A percentile compares a stretch with the other conserved stretches of the same genome.
Conservation (phyloP, 1,140 invertebrate genomes). For the Coenobita brevimanus region DNA sequence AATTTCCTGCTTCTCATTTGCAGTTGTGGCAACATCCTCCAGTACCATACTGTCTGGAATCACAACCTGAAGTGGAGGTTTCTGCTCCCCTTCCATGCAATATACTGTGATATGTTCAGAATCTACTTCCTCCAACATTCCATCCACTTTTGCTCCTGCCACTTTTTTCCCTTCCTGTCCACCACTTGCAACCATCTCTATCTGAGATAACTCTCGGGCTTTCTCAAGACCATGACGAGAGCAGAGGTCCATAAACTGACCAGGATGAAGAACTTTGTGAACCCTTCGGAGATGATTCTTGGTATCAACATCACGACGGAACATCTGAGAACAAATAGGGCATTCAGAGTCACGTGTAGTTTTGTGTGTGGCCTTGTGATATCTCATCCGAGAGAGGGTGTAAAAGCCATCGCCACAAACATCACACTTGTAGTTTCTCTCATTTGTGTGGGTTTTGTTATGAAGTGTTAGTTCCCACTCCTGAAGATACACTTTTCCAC, state of each 20-base stretch:
- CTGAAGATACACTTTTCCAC: slow-evolving; percentile 56
- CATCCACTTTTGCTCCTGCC: slow-evolving; percentile 7
- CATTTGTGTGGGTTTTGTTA: slow-evolving; percentile 62
- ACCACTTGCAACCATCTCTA: slow-evolving; percentile 11
- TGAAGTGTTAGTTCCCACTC: slow-evolving; percentile 60
- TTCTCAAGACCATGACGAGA: slow-evolving; percentile 44
- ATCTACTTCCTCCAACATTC: slow-evolving; percentile 18
- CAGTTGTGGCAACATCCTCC: slow-evolving; percentile 32
- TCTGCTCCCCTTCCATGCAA: slow-evolving; percentile 44
- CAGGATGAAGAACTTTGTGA: slow-evolving; percentile 54
- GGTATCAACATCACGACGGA: slow-evolving; percentile 58
- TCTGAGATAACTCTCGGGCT: slow-evolving; percentile 37
- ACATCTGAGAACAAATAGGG: slow-evolving; percentile 56
- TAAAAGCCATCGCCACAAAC: slow-evolving; percentile 59
- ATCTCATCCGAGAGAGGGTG: slow-evolving; percentile 55
- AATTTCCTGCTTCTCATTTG: slow-evolving; percentile 17
- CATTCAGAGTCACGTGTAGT: slow-evolving; percentile 57
- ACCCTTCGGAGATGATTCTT: slow-evolving; percentile 58
- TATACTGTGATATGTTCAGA: slow-evolving; percentile 56
- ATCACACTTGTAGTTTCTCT: slow-evolving; percentile 59
- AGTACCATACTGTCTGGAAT: slow-evolving; percentile 53
- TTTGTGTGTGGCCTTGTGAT: slow-evolving; percentile 60
- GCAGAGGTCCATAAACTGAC: slow-evolving; percentile 58
- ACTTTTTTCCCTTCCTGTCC: slow-evolving; percentile 5
- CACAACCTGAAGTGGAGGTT: slow-evolving; percentile 55